Percentiles rank a stretch among this genome's conserved stretches.
These are phyloP conservation scores for Pholis gunnellus DNA, from an alignment of 2,113 vertebrate species.

Conservation along the genomic window DNA sequence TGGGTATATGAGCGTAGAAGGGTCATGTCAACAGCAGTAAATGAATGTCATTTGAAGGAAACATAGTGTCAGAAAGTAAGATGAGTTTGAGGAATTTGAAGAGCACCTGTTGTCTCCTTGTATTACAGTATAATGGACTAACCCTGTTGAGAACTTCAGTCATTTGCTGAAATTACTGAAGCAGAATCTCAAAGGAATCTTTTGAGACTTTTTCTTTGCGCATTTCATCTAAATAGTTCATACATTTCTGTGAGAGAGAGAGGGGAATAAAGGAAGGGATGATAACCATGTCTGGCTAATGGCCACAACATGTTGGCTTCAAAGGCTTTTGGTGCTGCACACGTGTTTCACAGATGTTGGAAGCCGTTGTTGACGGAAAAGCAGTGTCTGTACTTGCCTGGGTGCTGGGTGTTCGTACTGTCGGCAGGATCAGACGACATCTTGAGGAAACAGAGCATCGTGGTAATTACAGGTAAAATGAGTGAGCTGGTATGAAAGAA, in stretches of 20 bases:
- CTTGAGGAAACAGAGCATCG: background rate
- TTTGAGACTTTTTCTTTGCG: background rate
- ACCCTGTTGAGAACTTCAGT: too few species aligned
- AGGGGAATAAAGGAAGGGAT: background rate
- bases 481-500: background rate
- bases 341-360: slow-evolving; percentile 35
- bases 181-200: background rate
- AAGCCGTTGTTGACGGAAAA: slow-evolving; percentile 8
- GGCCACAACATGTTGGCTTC: slow-evolving; percentile 30
- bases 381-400: background rate
- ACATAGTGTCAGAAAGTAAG: too few species aligned
- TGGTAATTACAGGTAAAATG: background rate
- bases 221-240: background rate
- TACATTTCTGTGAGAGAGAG: slow-evolving; percentile 2
- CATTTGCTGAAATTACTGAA: background rate
- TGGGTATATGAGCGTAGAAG: too few species aligned
- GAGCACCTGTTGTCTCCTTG: too few species aligned
- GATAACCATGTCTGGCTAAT: slow-evolving; percentile 37
- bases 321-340: background rate
- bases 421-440: background rate
- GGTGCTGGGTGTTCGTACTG: background rate
- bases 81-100: too few species aligned
- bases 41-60: too few species aligned
- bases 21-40: too few species aligned
- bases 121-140: too few species aligned